Evolutionary conservation across 2,113 vertebrate species (phyloP).

Genomic region (Actenoides lindsayi): DNA sequence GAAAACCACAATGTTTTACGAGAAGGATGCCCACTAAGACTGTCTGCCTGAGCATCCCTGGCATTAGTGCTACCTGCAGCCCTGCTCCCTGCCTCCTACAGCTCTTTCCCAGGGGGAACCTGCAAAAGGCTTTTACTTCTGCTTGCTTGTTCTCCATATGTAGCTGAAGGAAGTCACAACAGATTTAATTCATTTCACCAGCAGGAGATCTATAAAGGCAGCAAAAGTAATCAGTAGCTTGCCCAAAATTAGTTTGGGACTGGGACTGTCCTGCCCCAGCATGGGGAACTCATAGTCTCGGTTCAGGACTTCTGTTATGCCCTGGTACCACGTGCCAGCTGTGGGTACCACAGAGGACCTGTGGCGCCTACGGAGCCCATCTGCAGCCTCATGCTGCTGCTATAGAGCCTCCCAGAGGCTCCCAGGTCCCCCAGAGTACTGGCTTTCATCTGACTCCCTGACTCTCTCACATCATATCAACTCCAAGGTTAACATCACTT

Average conservation of each 20-base stretch:
- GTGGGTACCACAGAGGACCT: neutral
- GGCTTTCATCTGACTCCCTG: neutral
- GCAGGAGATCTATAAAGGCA: neutral
- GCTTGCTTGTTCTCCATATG: rapidly evolving
- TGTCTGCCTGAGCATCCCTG: neutral
- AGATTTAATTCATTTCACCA: neutral
- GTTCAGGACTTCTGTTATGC: neutral
- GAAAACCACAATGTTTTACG: neutral
- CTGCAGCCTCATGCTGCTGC: neutral
- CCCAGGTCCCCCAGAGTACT: rapidly evolving
- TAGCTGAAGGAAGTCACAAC: neutral
- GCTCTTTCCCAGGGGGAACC: neutral
- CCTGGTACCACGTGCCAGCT: neutral
- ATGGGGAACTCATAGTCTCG: rapidly evolving
- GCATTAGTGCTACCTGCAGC: neutral
- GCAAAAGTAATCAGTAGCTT: neutral
- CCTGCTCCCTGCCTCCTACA: neutral
- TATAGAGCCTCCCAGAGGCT: neutral
- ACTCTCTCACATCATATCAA: neutral
- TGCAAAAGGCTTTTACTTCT: neutral
- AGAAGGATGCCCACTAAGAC: neutral
- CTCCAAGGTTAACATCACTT: neutral
- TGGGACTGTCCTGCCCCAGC: neutral
- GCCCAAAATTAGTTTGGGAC: neutral
- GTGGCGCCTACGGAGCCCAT: neutral